Evolutionary conservation across 1,140 invertebrate genomes (phyloP), one percentile per base, ranked within the genome.

Genomic region (Zaprionus africanus): DNA sequence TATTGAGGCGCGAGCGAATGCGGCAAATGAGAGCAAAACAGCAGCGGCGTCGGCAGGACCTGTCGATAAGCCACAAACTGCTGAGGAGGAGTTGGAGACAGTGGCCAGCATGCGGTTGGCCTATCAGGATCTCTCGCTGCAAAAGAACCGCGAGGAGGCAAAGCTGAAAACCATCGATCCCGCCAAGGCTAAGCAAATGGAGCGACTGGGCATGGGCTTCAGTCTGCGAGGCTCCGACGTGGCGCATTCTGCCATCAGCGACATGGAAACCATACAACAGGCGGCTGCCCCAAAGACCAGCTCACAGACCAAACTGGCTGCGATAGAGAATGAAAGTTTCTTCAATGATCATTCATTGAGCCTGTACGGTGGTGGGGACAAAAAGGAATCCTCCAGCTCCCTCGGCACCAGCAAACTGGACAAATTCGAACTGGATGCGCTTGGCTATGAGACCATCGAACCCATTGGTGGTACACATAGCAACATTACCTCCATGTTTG

Each of bases 181-280:
- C n/a, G 95, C 95, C 67, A 99, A 98, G 93, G 97, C 97, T 7
- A 95, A 96, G 71, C 96, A 99, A 93, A 94, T 97, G 77, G 98
- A 99, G 93, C 94, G 99, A 60, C 94, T 99, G 17, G 99, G 99
- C 78, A 99, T 99, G 97, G 98, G 90, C 34, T 93, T 88, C 15
- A 92, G 66, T 53, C 70, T 92, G 51, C 59, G 85, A 5, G 91
- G 91, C 19, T 81, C 88, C 71, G 96, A 95, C 70, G 95, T 98
- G 41, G 98, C 97, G 80, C 99, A 99, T 94, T 99, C 98, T 11
- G 98, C 97, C 12, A 92, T 98, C 49, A 96, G 95, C 59, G 98
- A 99, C 90, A 99, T 99, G 98, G 95, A 97, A 83, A 95, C 95
- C 6, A 98, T 99, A 83, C 96, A 98, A 91, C 98, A 99, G 93